Conservation (phyloP, 2,113 vertebrate genomes). For the Trachemys scripta region DNA sequence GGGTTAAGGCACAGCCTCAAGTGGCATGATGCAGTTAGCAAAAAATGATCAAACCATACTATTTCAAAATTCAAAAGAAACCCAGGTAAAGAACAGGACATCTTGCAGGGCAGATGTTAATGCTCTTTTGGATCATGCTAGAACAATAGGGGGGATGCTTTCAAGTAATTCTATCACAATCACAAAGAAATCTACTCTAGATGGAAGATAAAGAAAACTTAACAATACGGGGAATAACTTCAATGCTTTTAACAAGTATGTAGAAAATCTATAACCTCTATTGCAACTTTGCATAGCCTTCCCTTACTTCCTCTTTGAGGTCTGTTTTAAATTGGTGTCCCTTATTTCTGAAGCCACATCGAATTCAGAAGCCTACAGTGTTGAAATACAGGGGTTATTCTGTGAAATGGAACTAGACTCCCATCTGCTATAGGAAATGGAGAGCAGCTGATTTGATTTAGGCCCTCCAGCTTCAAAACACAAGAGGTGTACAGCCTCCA, state of each 20-base stretch:
- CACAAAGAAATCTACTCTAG: not conserved
- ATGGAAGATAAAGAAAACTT: not conserved
- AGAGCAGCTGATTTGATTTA: not conserved
- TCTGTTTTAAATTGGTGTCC: not conserved
- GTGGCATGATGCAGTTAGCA: not conserved
- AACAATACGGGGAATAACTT: not conserved
- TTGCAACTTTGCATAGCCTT: not conserved
- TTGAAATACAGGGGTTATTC: not conserved
- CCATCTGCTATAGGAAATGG: not conserved
- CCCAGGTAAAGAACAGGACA: not conserved
- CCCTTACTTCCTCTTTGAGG: not conserved
- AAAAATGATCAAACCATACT: not conserved
- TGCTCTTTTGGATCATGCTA: not conserved
- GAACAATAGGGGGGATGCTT: not conserved
- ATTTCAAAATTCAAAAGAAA: not conserved
- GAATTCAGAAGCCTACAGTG: not conserved
- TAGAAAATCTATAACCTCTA: not conserved
- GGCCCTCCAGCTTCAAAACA: not conserved
- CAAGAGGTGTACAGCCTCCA: not conserved
- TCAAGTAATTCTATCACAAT: not conserved
- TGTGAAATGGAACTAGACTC: not conserved
- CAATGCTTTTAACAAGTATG: not conserved
- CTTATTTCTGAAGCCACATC: not conserved
- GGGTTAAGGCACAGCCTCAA: not conserved
- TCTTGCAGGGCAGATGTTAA: constrained; percentile 16